A percentile compares a stretch with the other conserved stretches of the same genome.
Evolutionary conservation across 37 sponge, comb jelly and placozoan species (phyloP).

Genomic region (Ianthella basta): DNA sequence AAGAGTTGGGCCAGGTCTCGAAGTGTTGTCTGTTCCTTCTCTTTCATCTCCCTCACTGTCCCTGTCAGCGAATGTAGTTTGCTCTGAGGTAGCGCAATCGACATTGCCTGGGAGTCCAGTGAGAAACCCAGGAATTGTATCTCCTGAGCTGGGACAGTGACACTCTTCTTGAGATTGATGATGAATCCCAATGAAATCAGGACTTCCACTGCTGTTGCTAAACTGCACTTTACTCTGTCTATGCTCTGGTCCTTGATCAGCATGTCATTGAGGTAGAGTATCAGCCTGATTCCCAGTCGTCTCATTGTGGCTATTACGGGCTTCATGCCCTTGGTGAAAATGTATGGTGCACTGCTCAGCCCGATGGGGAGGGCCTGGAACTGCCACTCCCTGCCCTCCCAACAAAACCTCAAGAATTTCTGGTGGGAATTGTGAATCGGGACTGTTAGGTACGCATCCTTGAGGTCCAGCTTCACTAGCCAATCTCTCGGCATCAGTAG

Average conservation of each 20-base stretch:
- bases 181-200: conserved; percentile 24
- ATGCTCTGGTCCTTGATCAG: conserved; percentile 19
- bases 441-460: conserved; percentile 33
- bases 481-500: conserved; percentile 24
- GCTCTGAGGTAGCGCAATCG: background rate
- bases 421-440: conserved; percentile 15
- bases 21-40: background rate
- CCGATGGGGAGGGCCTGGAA: conserved; percentile 51
- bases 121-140: conserved; percentile 51
- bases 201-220: background rate
- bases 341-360: conserved; percentile 37
- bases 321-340: conserved; percentile 41
- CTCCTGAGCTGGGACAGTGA: conserved; percentile 2
- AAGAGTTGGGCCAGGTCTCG: conserved; percentile 8
- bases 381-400: background rate
- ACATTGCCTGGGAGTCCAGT: conserved; percentile 3
- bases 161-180: conserved; percentile 30
- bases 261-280: conserved; percentile 40
- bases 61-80: background rate
- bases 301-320: conserved; percentile 1
- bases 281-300: background rate
- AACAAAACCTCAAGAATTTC: background rate
- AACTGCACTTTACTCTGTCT: background rate
- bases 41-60: background rate
- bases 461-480: conserved; percentile 14